Evolutionary conservation across 2,797 vertebrate species (phyloP), one percentile per base, ranked within the genome.

Genomic region (Antennarius maculatus): DNA sequence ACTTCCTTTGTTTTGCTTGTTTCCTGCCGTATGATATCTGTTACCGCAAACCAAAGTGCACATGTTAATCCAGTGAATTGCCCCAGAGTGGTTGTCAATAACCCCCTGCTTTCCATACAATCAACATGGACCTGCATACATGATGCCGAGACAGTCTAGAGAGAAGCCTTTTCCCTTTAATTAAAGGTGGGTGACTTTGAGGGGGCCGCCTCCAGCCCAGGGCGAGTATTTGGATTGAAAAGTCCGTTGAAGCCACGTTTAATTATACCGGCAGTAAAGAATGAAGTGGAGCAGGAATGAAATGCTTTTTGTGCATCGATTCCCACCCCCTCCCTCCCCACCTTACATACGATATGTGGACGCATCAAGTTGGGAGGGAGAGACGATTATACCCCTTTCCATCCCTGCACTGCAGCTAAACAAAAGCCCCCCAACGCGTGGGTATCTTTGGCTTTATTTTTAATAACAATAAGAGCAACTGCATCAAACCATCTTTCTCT

Each of bases 291-390:
- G 84, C 88, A 80, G 80, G 83, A 89, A 88, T 89, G 61, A 89
- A 87, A 77, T 88, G 86, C 84, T 89, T 90, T 90, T 82, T 84
- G 68, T 69, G 62, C 79, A 94, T 93, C 6, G 87, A 91, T 93
- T 89, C 23, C 23, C 23, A 23, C 23, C 23, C 23, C 23, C 23
- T 23, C 23, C 23, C 23, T 23, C 23, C 8, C 31, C 31, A 5
- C 61, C 65, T 60, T 61, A 23, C 23, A 23, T 23, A 23, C 23
- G 23, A 74, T 85, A 56, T 71, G 68, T 64, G 54, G 60, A 77
- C n/a, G 43, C 68, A 60, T 61, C 14, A 49, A 67, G 60, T 23
- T 23, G 75, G 71, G 79, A 71, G 54, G 46, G 68, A 66, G 62
- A 85, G 72, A 85, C 66, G 74, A 66, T 69, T 74, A 59, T 66